Evolutionary conservation across 2,797 vertebrate genomes (phyloP).

Genomic region (Oreonectes daqikongensis): DNA sequence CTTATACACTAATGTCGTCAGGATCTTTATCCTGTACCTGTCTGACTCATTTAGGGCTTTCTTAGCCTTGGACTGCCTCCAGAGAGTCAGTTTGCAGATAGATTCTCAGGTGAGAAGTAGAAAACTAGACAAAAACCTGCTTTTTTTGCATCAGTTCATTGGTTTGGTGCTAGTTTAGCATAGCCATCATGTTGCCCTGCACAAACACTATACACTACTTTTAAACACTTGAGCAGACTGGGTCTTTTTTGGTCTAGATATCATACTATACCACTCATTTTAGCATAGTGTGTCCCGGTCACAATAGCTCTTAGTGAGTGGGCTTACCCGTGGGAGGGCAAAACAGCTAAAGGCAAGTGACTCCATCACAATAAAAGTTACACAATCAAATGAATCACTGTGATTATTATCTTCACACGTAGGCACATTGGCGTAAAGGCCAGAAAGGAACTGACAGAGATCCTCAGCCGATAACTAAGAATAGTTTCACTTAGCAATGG

Average conservation of each 20-base stretch:
- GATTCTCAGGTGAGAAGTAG: not conserved
- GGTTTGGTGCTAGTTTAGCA: no score
- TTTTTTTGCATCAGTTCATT: no score
- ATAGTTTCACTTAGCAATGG: not conserved
- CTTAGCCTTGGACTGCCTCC: not conserved
- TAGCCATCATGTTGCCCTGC: not conserved
- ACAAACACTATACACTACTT: no score
- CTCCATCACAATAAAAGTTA: conserved; percentile 44
- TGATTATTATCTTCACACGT: conserved; percentile 32
- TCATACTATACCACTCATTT: not conserved
- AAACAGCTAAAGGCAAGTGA: conserved; percentile 37
- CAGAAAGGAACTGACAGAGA: not conserved
- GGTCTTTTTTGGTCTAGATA: not conserved
- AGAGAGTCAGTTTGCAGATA: conserved; percentile 12
- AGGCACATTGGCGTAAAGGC: conserved; percentile 17
- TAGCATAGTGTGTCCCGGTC: conserved; percentile 26
- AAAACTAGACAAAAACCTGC: no score
- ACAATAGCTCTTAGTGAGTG: conserved; percentile 30
- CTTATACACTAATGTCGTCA: not conserved
- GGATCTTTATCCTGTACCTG: not conserved
- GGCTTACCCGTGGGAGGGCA: conserved; percentile 41
- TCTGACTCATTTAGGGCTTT: conserved; percentile 2
- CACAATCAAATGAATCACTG: conserved; percentile 46
- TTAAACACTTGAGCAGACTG: no score
- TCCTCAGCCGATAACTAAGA: conserved; percentile 26